Base-by-base conservation (phyloP, 2,888 invertebrate genomes). In the Chrysolina americana region DNA sequence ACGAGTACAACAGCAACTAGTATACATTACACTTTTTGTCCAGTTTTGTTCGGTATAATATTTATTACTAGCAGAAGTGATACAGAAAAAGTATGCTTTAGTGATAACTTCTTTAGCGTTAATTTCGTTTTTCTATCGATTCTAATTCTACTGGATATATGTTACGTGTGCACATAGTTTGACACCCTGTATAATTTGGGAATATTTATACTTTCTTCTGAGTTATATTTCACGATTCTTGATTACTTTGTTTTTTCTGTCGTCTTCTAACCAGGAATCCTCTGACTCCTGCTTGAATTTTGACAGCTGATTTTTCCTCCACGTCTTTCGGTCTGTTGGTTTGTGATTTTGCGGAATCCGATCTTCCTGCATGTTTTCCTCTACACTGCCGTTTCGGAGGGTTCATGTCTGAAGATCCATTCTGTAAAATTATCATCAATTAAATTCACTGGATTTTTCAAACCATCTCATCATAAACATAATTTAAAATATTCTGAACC, bases 271-370 rank as follows among this genome's bases (percentile, higher is more conserved):
- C 90, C 41, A 91, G 85, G 81, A 89, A 91, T 6, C 91, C 91
- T 13, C 91, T 87, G 6, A 91, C 86, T 0, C 90, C 89, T 0
- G 91, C 91, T 83, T 91, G 91, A 71, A 91, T 91, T 83, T 90
- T 91, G 1, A 90, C 90, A 1, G 91, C 91, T 0, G 88, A 88
- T 76, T 85, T 84, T 80, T 89, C 87, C 75, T 87, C 87, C 36
- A 88, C 59, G 21, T 87, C 84, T 44, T 71, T 69, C 15, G 77
- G 65, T 41, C 77, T 68, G 69, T 80, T 75, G n/a, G 77, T 59
- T 73, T 81, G 79, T 48, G 71, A 78, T 64, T 82, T 78, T 56
- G 76, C 23, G 11, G 76, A 48, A 68, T 76, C 77, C 19, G 73
- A 36, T 28, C 80, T 69, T 59, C 83, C 83, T 13, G 84, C 82